Base-by-base conservation (phyloP, 1,140 invertebrate genomes). In the Formica selysi region DNA sequence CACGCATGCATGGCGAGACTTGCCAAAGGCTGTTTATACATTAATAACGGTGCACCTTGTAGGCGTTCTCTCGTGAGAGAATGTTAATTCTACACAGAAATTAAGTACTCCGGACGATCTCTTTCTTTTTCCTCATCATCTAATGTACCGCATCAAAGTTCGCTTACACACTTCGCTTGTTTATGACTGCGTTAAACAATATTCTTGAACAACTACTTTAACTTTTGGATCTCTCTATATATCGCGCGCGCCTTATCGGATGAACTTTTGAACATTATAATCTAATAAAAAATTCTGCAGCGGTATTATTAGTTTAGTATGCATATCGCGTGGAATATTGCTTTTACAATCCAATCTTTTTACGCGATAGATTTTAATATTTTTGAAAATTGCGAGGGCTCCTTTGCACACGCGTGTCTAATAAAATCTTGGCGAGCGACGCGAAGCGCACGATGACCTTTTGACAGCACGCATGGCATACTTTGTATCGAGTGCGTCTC, bases 11-110 rank as follows among this genome's bases (percentile, higher is more conserved):
- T 81, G 51, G 67, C 54, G 59, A 59, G 38, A 59, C 67, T 48
- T 81, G 79, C 79, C 67, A 71, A 81, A 81, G 79, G 67, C 65
- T 71, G 67, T 68, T 80, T 80, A 70, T 32, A 38, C 32, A 80
- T 68, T 80, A 81, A 81, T 68, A 81, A 81, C 79, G 51, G 54
- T 61, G 67, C 79, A 70, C 61, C 67, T 71, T 71, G 65, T 61
- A 71, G 36, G n/a, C 57, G 22, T 61, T 51, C 48, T 71, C 67
- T 71, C 79, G 79, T 32, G 79, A 62, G 65, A 71, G 78, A 81
- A 71, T 59, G 79, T 81, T 71, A 71, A 81, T 71, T 11, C 54
- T 8, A 11, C 19, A 44, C 26, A 44, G 29, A 59, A 61, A 71
- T 71, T 61, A 57, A 71, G n/a, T 19, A 3, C n/a, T 79, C 13